Evolutionary conservation across 2,797 vertebrate species (phyloP), one percentile per base, ranked within the genome.

Genomic region (Galaxias olidus): DNA sequence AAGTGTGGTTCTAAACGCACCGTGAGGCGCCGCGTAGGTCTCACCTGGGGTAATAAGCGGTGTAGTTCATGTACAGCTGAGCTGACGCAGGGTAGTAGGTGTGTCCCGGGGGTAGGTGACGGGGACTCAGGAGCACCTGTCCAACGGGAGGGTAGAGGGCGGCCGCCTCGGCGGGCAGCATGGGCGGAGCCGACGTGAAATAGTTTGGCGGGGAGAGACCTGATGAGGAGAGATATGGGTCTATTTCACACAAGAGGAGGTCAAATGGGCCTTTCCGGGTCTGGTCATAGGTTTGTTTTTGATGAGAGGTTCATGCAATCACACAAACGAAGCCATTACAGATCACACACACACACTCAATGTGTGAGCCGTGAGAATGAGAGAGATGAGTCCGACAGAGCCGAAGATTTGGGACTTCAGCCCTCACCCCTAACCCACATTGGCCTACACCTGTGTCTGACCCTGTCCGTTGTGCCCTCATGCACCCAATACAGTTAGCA

Each of bases 51-150:
- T 98, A 98, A 77, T 98, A 98, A 51, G 97, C 90, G 43, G 95
- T 91, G 87, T 98, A 98, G 85, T 98, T 98, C 95, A 98, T 96
- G 75, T 96, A 98, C 40, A 98, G 87, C 74, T 96, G 96, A 76
- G 93, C 81, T 57, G 93, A 91, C 9, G 93, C 88, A 0, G 96
- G 95, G 84, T 97, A 98, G 83, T 95, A 98, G 68, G 94, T 88
- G 8, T 91, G 85, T 0, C 93, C 89, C 9, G 93, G 93, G 9
- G 90, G 88, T 41, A 95, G 82, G 1, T 88, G 89, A 42, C 95
- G 94, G n/a, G 93, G 91, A 59, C 92, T 72, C 42, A 96, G 85
- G 73, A 98, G 65, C 73, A 98, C 85, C 77, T 96, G 96, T 15
- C 87, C 85, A 12, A 91, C 79, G 5, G 96, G 92, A 60, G 95